A percentile compares a stretch with the other conserved stretches of the same genome.
Conservation (phyloP, 1,140 invertebrate genomes). For the Zaprionus inermis region DNA sequence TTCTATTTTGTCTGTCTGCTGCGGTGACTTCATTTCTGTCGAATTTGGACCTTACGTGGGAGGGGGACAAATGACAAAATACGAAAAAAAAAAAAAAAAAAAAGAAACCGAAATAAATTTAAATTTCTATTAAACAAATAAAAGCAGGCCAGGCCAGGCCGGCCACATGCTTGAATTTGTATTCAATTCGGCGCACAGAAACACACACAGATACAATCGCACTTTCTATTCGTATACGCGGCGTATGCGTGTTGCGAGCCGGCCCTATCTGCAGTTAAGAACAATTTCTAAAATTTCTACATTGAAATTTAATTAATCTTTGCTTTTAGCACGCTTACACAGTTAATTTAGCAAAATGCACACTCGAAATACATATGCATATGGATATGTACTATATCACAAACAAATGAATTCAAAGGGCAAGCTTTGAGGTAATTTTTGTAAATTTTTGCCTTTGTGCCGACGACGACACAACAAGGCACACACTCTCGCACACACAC, state of each 20-base stretch:
- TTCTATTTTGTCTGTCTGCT: constrained; percentile 38
- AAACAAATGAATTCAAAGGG: constrained; percentile 41
- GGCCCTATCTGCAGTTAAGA: constrained; percentile 23
- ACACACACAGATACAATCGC: constrained; percentile 49
- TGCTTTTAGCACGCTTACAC: constrained; percentile 28
- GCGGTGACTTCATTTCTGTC: constrained; percentile 70
- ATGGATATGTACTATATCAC: not conserved
- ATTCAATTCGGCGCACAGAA: constrained; percentile 62
- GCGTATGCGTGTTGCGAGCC: constrained; percentile 58
- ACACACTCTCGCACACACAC: constrained; percentile 21
- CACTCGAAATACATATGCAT: not conserved
- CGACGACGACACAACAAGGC: constrained; percentile 17
- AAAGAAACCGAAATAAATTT: constrained; percentile 48
- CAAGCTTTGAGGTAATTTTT: constrained; percentile 29
- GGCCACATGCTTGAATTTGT: constrained; percentile 50
- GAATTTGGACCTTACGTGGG: constrained; percentile 37
- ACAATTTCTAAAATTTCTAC: constrained; percentile 30
- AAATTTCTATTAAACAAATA: constrained; percentile 75
- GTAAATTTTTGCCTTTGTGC: constrained; percentile 30
- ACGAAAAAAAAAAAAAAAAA: not conserved
- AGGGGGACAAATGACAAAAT: constrained; percentile 11
- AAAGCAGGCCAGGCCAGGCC: constrained; percentile 58
- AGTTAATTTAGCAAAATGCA: constrained; percentile 15
- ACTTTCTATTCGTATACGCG: constrained; percentile 70
- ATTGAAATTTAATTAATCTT: constrained; percentile 7